Evolutionary conservation across 2,797 vertebrate species (phyloP).

Genomic region (Epinephelus awoara): DNA sequence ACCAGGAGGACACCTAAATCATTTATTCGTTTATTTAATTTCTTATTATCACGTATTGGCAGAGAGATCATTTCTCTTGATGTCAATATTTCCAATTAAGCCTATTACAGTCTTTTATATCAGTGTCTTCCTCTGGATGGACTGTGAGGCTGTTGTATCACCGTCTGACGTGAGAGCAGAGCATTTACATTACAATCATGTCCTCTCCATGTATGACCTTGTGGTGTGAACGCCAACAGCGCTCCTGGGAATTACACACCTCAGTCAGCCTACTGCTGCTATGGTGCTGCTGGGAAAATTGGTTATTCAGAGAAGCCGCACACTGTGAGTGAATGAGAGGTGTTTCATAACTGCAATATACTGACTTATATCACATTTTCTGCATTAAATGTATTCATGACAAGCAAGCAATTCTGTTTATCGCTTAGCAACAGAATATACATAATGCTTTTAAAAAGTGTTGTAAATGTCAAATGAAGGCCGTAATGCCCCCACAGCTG

Average conservation of each 20-base stretch:
- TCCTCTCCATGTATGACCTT: slow-evolving; percentile 41
- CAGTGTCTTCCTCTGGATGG: neutral
- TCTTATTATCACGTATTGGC: neutral
- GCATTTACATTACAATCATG: slow-evolving; percentile 29
- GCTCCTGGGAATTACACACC: slow-evolving; percentile 27
- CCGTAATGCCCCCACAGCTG: neutral
- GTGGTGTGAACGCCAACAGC: neutral
- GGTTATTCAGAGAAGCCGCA: neutral
- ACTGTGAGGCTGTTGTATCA: neutral
- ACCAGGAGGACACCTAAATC: neutral
- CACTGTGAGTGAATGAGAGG: slow-evolving; percentile 1
- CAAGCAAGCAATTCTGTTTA: neutral
- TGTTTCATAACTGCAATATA: neutral
- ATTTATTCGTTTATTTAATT: neutral
- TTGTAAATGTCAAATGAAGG: slow-evolving; percentile 13
- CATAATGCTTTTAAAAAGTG: neutral
- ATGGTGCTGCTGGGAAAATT: slow-evolving; percentile 6
- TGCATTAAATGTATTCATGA: neutral
- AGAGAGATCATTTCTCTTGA: neutral
- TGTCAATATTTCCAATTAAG: neutral
- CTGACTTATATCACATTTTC: slow-evolving; percentile 6
- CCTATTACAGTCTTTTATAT: neutral
- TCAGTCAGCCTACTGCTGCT: slow-evolving; percentile 3
- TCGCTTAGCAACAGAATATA: slow-evolving; percentile 7
- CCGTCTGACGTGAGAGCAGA: neutral